Evolutionary conservation across 2,888 invertebrate genomes (phyloP), one percentile per base, ranked within the genome.

Genomic region (Nephrocerus scutellatus): DNA sequence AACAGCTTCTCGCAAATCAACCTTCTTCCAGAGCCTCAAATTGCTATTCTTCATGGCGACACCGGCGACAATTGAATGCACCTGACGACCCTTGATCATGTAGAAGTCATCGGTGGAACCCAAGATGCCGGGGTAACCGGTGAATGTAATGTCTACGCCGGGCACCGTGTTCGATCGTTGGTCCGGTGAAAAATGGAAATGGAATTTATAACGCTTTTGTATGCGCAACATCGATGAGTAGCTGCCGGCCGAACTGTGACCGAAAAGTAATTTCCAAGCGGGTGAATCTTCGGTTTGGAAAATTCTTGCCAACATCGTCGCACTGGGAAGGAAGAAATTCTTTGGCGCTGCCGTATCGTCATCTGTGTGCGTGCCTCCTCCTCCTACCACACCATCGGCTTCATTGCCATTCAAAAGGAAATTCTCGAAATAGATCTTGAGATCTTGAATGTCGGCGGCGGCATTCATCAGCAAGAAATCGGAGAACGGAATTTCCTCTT

Each of bases 71-170:
- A 80, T 75, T 53, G 87, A 70, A 37, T 75, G 62, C 25, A 65
- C 61, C 5, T 77, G 72, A 3, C 70, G 58, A 2, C 77, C 80
- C 56, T 56, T 74, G 55, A 86, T 68, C 10, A 80, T 65, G 59
- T 89, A 89, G 62, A 83, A 84, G 59, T 89, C 89, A 62, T 90
- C 89, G 35, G 84, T 82, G 21, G 88, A 88, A 24, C 82, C 80
- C 23, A 89, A 60, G 10, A 82, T 77, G 8, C 86, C 90, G 0
- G 90, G 90, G 63, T 88, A 90, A 0, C 89, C 83, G 1, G 88
- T 82, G 70, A 90, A 88, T 8, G 80, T 75, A 15, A 87, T 75
- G 4, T 77, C 74, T 25, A 72, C 72, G 0, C 83, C 84, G 1
- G 84, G 79, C 15, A 84, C 76, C 4, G 73, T 61, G 12, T 68